Evolutionary conservation across 1,140 invertebrate genomes (phyloP), one percentile per base, ranked within the genome.

Genomic region (Zaprionus nigranus): DNA sequence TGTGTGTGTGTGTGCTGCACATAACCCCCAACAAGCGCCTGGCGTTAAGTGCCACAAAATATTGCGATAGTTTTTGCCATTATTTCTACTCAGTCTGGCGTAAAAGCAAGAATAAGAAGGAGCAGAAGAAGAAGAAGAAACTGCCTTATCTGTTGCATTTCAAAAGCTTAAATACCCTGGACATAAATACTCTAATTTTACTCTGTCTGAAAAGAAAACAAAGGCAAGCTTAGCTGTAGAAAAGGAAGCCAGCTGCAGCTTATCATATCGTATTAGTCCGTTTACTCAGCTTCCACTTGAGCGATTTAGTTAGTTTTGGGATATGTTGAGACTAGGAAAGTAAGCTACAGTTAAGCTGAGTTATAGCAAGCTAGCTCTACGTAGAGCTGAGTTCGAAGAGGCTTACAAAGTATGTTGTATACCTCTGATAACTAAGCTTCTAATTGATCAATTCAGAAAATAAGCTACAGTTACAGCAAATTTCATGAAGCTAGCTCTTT

Each of bases 1-100:
- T 36, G 30, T 36, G 53, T 57, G 53, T 46, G 64, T 43, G 34
- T 43, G 7, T 20, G 20, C 17, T 20, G 58, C 20, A 54, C 12
- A 49, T 36, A 61, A 26, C 49, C 22, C 40, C 15, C 28, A 61
- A 68, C 66, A 59, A 68, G n/a, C 40, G 34, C 53, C 26, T 24
- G 28, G 43, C 66, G 53, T 68, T 43, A 61, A 69, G 58, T 61
- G 67, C 57, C 67, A 57, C 34, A 57, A 38, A 46, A 66, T 66
- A 66, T 66, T 66, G 64, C 30, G 40, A 49, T 66, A 66, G 64
- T 66, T 58, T 58, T 66, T 66, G 54, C 38, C 36, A 66, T 66
- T 66, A 58, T 66, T 66, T 58, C 26, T 34, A 66, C 54, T 46
- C 24, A 58, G 54, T 58, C 61, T 53, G 61, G 24, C 30, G 30